Evolutionary conservation across 2,888 invertebrate species (phyloP).

Genomic region (Danaus chrysippus): DNA sequence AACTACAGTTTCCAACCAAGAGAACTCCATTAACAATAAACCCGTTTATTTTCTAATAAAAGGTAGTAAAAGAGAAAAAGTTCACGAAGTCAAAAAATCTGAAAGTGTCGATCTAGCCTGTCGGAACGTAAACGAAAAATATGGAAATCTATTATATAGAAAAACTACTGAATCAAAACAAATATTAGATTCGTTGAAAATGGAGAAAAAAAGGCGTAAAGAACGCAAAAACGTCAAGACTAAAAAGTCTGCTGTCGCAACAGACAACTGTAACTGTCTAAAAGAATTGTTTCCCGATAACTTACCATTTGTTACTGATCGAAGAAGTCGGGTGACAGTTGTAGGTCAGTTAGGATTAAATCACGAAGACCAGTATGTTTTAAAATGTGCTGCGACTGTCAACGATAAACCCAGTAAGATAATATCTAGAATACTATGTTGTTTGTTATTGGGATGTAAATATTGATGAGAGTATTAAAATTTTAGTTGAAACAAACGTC

Average conservation of each 20-base stretch:
- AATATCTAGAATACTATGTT: not conserved
- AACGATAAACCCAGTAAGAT: conserved; percentile 53
- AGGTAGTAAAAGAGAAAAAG: conserved; percentile 45
- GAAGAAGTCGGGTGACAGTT: conserved; percentile 51
- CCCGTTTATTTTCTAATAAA: conserved; percentile 48
- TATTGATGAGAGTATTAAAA: not conserved
- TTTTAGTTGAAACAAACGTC: conserved; percentile 7
- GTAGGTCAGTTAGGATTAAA: conserved; percentile 56
- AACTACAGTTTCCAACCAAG: conserved; percentile 46
- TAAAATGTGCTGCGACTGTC: conserved; percentile 59
- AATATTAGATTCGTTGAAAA: conserved; percentile 48
- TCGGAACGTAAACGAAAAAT: conserved; percentile 32
- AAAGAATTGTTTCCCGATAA: too few relatives aligned
- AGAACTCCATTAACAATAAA: conserved; percentile 46
- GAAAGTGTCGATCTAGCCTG: conserved; percentile 48
- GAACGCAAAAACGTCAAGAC: conserved; percentile 31
- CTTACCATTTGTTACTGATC: conserved; percentile 18
- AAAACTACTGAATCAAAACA: conserved; percentile 40
- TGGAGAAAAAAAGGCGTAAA: conserved; percentile 52
- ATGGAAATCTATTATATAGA: conserved; percentile 42
- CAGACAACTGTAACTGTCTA: too few relatives aligned
- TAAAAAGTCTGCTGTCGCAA: too few relatives aligned
- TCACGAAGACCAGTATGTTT: conserved; percentile 53
- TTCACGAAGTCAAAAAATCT: conserved; percentile 53
- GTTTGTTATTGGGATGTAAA: not conserved